phyloP scores from a whole-genome alignment of 2,797 vertebrate genomes.

The Dendrocincla fuliginosa region DNA sequence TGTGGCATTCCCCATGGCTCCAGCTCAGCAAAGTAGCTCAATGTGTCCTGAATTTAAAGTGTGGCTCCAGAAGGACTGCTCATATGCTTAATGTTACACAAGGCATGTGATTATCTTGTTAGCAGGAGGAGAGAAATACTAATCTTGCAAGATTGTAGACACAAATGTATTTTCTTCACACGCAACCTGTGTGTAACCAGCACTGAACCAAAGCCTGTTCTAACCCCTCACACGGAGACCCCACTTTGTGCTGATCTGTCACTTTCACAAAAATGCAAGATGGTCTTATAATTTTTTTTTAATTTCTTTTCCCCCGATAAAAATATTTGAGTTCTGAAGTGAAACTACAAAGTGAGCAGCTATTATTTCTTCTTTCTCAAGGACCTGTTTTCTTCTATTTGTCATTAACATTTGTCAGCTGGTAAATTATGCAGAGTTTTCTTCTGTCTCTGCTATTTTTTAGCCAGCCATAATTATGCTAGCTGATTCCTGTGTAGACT shows the following conservation, averaged over 20 bases:
- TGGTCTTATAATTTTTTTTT: neutral
- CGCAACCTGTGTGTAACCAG: neutral
- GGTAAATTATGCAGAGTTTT: slow-evolving; percentile 56
- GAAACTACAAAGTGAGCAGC: slow-evolving; percentile 55
- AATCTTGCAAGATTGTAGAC: neutral
- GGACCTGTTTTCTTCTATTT: slow-evolving; percentile 68
- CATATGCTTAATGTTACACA: neutral
- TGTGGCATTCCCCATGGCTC: neutral
- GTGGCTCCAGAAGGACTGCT: slow-evolving; percentile 20
- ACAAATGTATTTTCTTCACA: neutral
- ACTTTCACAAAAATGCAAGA: slow-evolving; percentile 8
- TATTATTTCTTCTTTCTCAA: slow-evolving; percentile 62
- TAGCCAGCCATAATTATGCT: slow-evolving; percentile 57
- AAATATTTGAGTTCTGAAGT: slow-evolving; percentile 59
- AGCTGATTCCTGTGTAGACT: slow-evolving; percentile 65
- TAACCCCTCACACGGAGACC: neutral
- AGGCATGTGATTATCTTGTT: neutral
- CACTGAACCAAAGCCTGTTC: neutral
- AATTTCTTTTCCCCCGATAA: neutral
- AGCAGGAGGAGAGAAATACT: neutral
- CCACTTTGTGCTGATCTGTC: slow-evolving; percentile 7
- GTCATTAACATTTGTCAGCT: slow-evolving; percentile 72
- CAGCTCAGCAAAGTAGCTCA: neutral
- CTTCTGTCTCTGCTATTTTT: slow-evolving; percentile 38
- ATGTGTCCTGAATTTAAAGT: slow-evolving; percentile 46